Evolutionary conservation across 1,140 invertebrate genomes (phyloP).

Genomic region (Drosophila obscura): DNA sequence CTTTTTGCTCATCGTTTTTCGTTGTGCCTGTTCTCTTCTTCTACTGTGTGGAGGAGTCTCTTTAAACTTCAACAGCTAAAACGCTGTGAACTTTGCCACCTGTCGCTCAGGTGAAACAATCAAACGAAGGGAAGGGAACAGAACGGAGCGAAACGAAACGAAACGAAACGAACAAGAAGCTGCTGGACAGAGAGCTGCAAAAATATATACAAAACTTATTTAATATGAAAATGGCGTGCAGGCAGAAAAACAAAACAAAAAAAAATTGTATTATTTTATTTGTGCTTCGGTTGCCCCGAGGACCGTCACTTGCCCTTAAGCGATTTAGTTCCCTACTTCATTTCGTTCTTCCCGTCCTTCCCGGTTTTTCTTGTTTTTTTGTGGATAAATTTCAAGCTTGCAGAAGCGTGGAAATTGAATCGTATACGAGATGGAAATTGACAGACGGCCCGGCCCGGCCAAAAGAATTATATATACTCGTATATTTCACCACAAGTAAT

Average conservation of each 20-base stretch:
- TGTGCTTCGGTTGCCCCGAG: slow-evolving; percentile 53
- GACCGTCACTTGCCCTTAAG: slow-evolving; percentile 48
- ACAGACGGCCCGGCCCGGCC: slow-evolving; percentile 23
- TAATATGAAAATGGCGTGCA: slow-evolving; percentile 81
- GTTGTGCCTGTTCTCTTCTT: slow-evolving; percentile 5
- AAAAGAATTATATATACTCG: neutral
- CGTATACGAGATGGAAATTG: slow-evolving; percentile 48
- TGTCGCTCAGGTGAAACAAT: slow-evolving; percentile 65
- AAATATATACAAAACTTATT: slow-evolving; percentile 76
- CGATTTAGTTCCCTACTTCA: slow-evolving; percentile 44
- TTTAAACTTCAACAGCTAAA: slow-evolving; percentile 42
- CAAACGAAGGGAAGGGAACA: slow-evolving; percentile 15
- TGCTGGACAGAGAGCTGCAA: slow-evolving; percentile 53
- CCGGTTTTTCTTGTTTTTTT: neutral
- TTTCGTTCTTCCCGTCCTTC: neutral
- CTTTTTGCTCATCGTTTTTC: slow-evolving; percentile 8
- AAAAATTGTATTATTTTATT: slow-evolving; percentile 66
- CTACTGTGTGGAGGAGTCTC: neutral
- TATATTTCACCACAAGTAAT: slow-evolving; percentile 13
- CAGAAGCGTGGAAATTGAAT: slow-evolving; percentile 56
- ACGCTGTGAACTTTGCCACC: slow-evolving; percentile 68
- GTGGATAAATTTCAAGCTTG: slow-evolving; percentile 26
- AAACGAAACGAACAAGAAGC: slow-evolving; percentile 8
- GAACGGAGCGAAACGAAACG: neutral
- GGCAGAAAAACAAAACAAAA: neutral